Evolutionary conservation across 2,888 invertebrate species (phyloP), one percentile per base, ranked within the genome.

Genomic region (Lagria hirta): DNA sequence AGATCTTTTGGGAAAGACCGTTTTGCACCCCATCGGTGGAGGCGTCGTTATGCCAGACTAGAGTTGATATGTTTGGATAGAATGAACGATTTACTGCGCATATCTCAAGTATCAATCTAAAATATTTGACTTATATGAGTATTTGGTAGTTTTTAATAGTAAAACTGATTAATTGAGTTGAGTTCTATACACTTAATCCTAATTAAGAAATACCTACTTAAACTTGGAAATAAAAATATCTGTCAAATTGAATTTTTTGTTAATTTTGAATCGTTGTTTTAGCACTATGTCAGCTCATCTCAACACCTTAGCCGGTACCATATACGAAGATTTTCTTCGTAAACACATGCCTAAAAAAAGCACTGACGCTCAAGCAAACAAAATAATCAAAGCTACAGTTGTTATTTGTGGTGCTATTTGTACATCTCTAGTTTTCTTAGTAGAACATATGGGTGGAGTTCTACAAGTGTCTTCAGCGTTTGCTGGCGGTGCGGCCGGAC

Each of bases 371-470:
- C 65, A 73, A 1, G 78, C 80, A 17, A 78, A 78, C 34, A 74
- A 71, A 44, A 75, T 80, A 26, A 78, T 82, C 76, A 81, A 81
- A 70, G 70, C 75, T 49, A 50, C 72, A 13, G 69, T 72, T 0
- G 53, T 72, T 3, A 24, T 62, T 0, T 43, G 59, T 4, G 93
- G 93, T 1, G 64, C 83, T 1, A 61, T 87, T 8, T 88, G 88
- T 10, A 88, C 93, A 52, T 83, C 75, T 0, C 71, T 94, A 10
- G 76, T 82, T 2, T 81, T 81, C 69, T 64, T 77, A 8, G 74
- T 81, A 1, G 77, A 82, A 34, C 76, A 78, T 43, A 65, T 87
- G 29, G 86, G 86, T 28, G 78, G 81, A 5, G 71, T 87, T 17
- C 75, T 86, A 43, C 81, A 84, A 61, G 77, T 85, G 2, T 75